phyloP scores from a whole-genome alignment of 2,797 vertebrate genomes.

The Chiloscyllium punctatum region DNA sequence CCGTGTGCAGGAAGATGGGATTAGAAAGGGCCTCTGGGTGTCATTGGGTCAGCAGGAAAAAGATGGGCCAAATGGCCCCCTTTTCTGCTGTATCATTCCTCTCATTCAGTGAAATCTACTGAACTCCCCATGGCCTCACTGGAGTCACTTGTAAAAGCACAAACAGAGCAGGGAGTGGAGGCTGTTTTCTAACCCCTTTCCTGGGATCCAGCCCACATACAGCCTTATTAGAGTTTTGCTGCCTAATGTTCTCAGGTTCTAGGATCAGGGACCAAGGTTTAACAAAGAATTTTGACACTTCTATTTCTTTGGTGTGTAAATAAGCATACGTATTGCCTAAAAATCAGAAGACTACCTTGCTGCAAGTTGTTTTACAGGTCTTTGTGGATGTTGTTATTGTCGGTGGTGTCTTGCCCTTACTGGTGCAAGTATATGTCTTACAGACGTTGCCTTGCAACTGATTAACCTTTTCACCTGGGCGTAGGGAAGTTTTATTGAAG shows the following conservation, averaged over 20 bases:
- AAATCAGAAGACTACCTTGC: neutral
- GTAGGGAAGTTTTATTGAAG: neutral
- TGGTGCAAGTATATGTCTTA: neutral
- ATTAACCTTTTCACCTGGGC: neutral
- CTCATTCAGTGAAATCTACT: neutral
- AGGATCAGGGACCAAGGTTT: neutral
- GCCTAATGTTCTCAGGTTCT: neutral
- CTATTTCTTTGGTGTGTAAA: neutral
- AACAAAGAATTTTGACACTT: neutral
- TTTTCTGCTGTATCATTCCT: too few species aligned
- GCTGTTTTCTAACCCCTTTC: too few species aligned
- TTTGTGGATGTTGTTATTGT: neutral
- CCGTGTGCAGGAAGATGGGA: too few species aligned
- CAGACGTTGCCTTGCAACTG: neutral
- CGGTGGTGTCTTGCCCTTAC: neutral
- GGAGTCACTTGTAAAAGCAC: too few species aligned
- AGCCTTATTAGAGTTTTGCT: neutral
- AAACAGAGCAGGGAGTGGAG: too few species aligned
- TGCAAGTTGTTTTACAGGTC: neutral
- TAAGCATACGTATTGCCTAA: neutral
- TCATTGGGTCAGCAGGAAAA: too few species aligned
- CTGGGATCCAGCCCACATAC: too few species aligned
- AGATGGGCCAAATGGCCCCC: too few species aligned
- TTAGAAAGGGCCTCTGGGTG: too few species aligned
- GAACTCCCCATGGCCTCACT: too few species aligned